Conservation (phyloP, 2,888 invertebrate genomes). For the Odontocolon sp. region DNA sequence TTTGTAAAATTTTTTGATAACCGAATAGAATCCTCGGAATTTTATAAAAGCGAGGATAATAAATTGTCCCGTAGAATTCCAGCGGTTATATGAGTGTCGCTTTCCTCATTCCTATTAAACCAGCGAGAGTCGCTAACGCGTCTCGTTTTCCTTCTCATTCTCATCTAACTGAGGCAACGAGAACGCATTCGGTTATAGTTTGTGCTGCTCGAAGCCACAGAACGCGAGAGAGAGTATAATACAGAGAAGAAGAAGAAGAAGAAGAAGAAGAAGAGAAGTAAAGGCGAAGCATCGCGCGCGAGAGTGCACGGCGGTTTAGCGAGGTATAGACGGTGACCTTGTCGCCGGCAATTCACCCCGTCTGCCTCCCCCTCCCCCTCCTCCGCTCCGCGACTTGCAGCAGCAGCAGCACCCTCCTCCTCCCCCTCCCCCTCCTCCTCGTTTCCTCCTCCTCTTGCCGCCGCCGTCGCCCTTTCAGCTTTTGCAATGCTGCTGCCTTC, state of each 20-base stretch:
- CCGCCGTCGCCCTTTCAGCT: conserved; percentile 50
- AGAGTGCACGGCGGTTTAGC: conserved; percentile 72
- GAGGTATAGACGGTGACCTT: conserved; percentile 78
- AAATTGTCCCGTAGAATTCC: conserved; percentile 50
- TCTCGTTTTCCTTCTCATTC: background rate
- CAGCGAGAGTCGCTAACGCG: background rate
- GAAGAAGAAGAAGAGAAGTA: conserved; percentile 39
- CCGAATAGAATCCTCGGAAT: background rate
- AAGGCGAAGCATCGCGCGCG: conserved; percentile 64
- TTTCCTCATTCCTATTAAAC: conserved; percentile 75
- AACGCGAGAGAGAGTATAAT: conserved; percentile 68
- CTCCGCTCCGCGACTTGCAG: conserved; percentile 58
- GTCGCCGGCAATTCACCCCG: conserved; percentile 80
- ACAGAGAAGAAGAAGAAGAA: conserved; percentile 25
- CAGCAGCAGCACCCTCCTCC: conserved; percentile 36
- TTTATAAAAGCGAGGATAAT: background rate
- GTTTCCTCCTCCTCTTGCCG: conserved; percentile 47
- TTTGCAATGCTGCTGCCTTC: conserved; percentile 62
- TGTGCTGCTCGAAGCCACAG: no score
- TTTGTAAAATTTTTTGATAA: no score
- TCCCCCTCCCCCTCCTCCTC: conserved; percentile 18
- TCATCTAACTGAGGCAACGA: conserved; percentile 47
- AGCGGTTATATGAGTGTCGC: conserved; percentile 55
- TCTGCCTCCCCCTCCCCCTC: conserved; percentile 71
- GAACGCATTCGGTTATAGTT: conserved; percentile 67